Evolutionary conservation across 1,140 invertebrate genomes (phyloP).

Genomic region (Dysdera silvatica): DNA sequence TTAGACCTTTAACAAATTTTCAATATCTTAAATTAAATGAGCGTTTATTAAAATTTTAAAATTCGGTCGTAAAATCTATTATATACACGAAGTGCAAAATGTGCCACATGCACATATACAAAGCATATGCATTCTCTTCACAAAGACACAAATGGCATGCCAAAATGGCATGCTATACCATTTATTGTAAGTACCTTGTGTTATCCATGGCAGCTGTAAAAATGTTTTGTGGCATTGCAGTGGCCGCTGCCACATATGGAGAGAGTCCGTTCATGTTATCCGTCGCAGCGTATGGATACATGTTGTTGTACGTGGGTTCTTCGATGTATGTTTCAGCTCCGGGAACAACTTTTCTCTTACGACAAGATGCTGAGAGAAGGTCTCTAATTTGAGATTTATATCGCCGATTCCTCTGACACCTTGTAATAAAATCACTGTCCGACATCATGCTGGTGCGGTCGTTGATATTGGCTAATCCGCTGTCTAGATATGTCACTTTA

Average conservation of each 20-base stretch:
- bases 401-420: slow-evolving; percentile 54
- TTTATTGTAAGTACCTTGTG: too few relatives aligned
- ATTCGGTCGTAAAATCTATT: too few relatives aligned
- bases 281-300: slow-evolving; percentile 59
- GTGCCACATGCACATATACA: too few relatives aligned
- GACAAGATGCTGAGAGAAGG: slow-evolving; percentile 82
- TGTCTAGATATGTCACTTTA: slow-evolving; percentile 92
- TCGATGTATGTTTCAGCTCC: slow-evolving; percentile 35
- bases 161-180: too few relatives aligned
- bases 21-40: too few relatives aligned
- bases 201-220: slow-evolving; percentile 58
- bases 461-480: slow-evolving; percentile 53
- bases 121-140: too few relatives aligned
- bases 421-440: slow-evolving; percentile 31
- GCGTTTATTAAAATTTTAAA: too few relatives aligned
- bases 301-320: slow-evolving; percentile 61
- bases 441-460: slow-evolving; percentile 29
- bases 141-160: too few relatives aligned
- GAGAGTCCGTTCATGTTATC: slow-evolving; percentile 51
- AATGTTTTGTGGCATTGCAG: slow-evolving; percentile 50
- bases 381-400: slow-evolving; percentile 88
- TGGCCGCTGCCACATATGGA: slow-evolving; percentile 52
- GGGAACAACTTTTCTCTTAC: slow-evolving; percentile 65
- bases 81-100: too few relatives aligned
- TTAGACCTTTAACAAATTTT: too few relatives aligned